A percentile compares a stretch with the other conserved stretches of the same genome.
These are phyloP conservation scores for Metellina segmentata DNA, from an alignment of 2,888 invertebrate genomes.

Conservation along the genomic window DNA sequence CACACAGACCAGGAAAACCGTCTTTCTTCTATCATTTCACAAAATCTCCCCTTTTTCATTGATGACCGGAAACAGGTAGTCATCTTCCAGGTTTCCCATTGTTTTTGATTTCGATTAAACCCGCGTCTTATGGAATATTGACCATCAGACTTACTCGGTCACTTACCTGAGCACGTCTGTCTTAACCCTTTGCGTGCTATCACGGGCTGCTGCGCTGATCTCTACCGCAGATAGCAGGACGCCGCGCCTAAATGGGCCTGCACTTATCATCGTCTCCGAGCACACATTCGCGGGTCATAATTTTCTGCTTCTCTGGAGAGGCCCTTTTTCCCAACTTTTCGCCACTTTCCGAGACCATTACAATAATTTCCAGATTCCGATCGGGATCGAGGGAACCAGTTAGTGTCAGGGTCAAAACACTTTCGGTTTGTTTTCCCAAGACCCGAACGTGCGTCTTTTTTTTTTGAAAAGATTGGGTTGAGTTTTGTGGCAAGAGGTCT, in stretches of 20 bases:
- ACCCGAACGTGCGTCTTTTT: too few relatives aligned
- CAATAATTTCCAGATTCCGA: conserved; percentile 40
- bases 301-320: conserved; percentile 59
- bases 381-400: conserved; percentile 3
- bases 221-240: conserved; percentile 33
- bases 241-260: conserved; percentile 30
- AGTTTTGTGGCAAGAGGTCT: too few relatives aligned
- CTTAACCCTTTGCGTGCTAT: conserved; percentile 70
- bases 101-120: conserved; percentile 41
- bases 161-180: conserved; percentile 66
- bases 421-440: neutral
- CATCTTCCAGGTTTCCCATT: conserved; percentile 41
- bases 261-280: neutral
- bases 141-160: conserved; percentile 50
- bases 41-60: neutral
- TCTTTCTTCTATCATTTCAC: conserved; percentile 15
- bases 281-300: conserved; percentile 50
- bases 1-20: neutral
- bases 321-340: conserved; percentile 14
- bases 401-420: conserved; percentile 14
- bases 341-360: conserved; percentile 34
- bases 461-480: too few relatives aligned
- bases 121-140: conserved; percentile 37
- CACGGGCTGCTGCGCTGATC: conserved; percentile 53
- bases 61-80: conserved; percentile 46